phyloP scores from a whole-genome alignment of 1,140 invertebrate species.

The Bradysia coprophila region DNA sequence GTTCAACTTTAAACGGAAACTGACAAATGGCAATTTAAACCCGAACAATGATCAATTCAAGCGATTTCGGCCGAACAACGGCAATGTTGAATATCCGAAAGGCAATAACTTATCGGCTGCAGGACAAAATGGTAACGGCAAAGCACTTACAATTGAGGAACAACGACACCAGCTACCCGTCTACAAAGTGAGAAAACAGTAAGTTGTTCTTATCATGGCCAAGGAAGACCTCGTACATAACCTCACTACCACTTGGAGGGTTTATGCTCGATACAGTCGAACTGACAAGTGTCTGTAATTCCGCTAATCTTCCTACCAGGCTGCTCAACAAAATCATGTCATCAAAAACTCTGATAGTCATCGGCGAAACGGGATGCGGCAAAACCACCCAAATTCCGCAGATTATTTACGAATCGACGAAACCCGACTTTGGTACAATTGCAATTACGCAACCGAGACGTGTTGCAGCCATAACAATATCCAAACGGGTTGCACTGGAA shows the following conservation, averaged over 20 bases:
- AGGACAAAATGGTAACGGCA: not conserved
- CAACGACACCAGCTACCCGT: slow-evolving; percentile 30
- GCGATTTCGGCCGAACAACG: not conserved
- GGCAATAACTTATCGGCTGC: not conserved
- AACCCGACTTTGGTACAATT: slow-evolving; percentile 38
- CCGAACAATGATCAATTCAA: not conserved
- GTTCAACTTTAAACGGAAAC: not conserved
- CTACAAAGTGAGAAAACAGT: slow-evolving; percentile 26
- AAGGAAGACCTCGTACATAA: not conserved
- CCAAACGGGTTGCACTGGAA: slow-evolving; percentile 71
- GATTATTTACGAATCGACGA: slow-evolving; percentile 38
- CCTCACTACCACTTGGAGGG: not conserved
- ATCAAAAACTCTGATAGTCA: slow-evolving; percentile 47
- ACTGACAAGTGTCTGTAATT: too few relatives aligned
- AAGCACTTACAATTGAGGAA: slow-evolving; percentile 12
- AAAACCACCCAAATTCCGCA: slow-evolving; percentile 88
- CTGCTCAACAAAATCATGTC: slow-evolving; percentile 32
- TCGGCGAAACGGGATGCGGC: slow-evolving; percentile 79
- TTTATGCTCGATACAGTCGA: not conserved
- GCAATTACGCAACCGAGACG: slow-evolving; percentile 77
- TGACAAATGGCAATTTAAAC: not conserved
- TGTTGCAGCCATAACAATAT: slow-evolving; percentile 82
- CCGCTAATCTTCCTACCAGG: slow-evolving; percentile 17
- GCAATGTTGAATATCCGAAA: not conserved
- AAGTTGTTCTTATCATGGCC: slow-evolving; percentile 5